phyloP scores from a whole-genome alignment of 2,797 vertebrate genomes.

The Clarias laeviceps region DNA sequence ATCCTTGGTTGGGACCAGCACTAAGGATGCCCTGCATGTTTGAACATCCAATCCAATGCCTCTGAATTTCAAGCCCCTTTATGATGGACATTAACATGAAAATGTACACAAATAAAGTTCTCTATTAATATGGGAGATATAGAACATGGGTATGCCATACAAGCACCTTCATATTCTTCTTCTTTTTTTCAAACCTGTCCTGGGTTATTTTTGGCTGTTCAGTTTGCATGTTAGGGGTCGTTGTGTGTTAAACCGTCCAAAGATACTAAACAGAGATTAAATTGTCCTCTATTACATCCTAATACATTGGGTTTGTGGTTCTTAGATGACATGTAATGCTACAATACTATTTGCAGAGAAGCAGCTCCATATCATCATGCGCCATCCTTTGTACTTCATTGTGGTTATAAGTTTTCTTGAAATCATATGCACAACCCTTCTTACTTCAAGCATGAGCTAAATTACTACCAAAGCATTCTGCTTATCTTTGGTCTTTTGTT shows the following conservation, averaged over 20 bases:
- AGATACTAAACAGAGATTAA: not conserved
- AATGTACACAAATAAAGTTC: too few relatives aligned
- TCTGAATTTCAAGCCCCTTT: too few relatives aligned
- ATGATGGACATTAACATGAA: too few relatives aligned
- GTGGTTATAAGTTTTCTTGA: not conserved
- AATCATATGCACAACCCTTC: not conserved
- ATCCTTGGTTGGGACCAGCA: too few relatives aligned
- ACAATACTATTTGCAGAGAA: not conserved
- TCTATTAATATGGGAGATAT: not conserved
- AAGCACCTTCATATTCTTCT: not conserved
- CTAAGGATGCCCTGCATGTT: too few relatives aligned
- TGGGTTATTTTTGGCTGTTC: not conserved
- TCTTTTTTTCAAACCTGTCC: not conserved
- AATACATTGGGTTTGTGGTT: not conserved
- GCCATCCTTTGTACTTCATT: not conserved
- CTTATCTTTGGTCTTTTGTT: not conserved
- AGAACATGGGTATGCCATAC: not conserved
- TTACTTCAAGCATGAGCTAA: not conserved
- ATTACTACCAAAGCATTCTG: too few relatives aligned
- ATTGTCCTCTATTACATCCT: not conserved
- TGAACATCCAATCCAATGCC: too few relatives aligned
- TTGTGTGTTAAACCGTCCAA: not conserved
- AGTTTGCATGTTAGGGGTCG: not conserved
- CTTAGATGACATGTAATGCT: not conserved
- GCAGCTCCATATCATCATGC: not conserved